Conservation (phyloP, 2,888 invertebrate genomes). For the Hyalella azteca region DNA sequence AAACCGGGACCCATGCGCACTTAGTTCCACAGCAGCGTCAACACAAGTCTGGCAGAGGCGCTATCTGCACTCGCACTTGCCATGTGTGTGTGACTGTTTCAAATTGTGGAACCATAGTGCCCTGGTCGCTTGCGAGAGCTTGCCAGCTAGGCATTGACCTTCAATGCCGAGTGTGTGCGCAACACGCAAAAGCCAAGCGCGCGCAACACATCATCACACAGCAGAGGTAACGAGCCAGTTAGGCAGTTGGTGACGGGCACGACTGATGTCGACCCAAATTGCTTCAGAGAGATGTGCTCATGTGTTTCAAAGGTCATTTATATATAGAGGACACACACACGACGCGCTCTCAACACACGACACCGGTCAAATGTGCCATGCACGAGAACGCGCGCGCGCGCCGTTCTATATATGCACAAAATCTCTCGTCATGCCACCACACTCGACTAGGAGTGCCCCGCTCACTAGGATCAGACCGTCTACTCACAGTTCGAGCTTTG, state of each 20-base stretch:
- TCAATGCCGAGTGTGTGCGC: background rate
- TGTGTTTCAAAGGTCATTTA: background rate
- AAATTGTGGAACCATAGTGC: background rate
- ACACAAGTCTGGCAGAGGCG: no score
- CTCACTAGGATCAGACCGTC: conserved; percentile 17
- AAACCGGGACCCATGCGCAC: background rate
- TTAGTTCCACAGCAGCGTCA: background rate
- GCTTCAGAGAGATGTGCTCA: background rate
- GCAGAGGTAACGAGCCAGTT: background rate
- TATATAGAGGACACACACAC: background rate
- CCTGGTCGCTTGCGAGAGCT: conserved; percentile 22
- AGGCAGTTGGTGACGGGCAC: background rate
- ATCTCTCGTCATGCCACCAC: background rate
- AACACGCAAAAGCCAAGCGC: background rate
- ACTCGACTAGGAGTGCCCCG: conserved; percentile 18
- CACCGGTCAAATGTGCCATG: background rate
- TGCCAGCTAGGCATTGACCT: background rate
- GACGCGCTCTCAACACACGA: background rate
- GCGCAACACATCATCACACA: background rate
- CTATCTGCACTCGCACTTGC: no score
- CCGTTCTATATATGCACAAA: background rate
- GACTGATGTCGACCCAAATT: conserved; percentile 20
- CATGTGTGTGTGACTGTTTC: no score
- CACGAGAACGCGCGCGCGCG: background rate
- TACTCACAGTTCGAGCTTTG: background rate